phyloP scores from a whole-genome alignment of 92 coral and sea anemone genomes.

The Plumapathes pennacea region DNA sequence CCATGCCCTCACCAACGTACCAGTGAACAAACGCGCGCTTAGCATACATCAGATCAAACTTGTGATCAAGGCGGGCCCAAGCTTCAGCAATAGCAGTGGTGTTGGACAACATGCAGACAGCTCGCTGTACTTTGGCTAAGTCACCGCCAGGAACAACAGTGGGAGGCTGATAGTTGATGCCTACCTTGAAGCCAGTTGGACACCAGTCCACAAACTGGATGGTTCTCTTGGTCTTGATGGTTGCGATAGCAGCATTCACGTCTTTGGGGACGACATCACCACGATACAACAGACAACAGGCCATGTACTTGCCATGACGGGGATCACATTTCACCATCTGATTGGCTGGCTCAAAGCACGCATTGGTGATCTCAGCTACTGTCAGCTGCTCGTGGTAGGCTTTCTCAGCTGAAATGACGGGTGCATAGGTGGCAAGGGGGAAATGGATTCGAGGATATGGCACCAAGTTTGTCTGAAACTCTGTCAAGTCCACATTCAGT shows the following conservation, averaged over 20 bases:
- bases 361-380: constrained; percentile 68
- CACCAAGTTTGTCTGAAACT: constrained; percentile 87
- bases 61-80: constrained; percentile 95
- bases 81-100: constrained; percentile 95
- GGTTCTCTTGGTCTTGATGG: constrained; percentile 80
- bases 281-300: constrained; percentile 77
- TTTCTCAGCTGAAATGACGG: constrained; percentile 73
- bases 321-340: constrained; percentile 81
- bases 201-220: constrained; percentile 86
- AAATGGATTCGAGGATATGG: constrained; percentile 92
- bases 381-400: constrained; percentile 73
- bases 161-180: constrained; percentile 90
- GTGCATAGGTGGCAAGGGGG: constrained; percentile 87
- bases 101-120: constrained; percentile 91
- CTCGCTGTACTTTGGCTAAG: constrained; percentile 92
- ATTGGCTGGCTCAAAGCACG: constrained; percentile 79
- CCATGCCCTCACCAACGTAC: constrained; percentile 98
- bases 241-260: constrained; percentile 78
- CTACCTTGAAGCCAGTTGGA: constrained; percentile 86
- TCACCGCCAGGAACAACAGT: constrained; percentile 91
- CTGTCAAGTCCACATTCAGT: constrained; percentile 75
- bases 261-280: constrained; percentile 85
- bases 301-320: constrained; percentile 77
- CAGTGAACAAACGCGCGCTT: constrained; percentile 98
- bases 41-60: constrained; percentile 93